A percentile compares a stretch with the other conserved stretches of the same genome.
Conservation (phyloP, 2,113 vertebrate species). For the Mesitornis unicolor region DNA sequence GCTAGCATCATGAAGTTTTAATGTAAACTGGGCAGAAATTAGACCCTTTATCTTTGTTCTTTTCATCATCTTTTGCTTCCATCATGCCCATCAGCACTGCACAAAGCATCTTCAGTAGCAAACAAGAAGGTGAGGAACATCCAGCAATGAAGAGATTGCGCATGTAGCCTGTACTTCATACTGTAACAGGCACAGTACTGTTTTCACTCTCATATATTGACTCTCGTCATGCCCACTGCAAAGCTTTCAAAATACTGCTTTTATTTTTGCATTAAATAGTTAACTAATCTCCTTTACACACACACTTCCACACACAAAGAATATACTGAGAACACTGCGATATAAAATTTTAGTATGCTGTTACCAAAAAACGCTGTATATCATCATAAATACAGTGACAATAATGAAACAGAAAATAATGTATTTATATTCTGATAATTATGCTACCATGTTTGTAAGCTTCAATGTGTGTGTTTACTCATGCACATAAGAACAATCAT, state of each 20-base stretch:
- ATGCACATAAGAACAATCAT: background rate
- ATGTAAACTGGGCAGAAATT: background rate
- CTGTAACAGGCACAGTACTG: background rate
- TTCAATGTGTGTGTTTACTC: background rate
- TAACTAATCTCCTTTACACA: background rate
- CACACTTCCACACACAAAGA: background rate
- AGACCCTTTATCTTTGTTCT: background rate
- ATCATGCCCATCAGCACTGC: background rate
- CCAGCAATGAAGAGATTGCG: background rate
- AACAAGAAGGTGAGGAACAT: background rate
- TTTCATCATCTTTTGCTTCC: background rate
- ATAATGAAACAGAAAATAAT: background rate
- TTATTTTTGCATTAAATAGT: background rate
- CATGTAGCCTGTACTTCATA: background rate
- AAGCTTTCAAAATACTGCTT: background rate
- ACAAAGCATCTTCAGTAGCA: background rate
- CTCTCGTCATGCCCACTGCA: background rate
- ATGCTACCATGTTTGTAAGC: background rate
- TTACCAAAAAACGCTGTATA: background rate
- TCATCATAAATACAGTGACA: background rate
- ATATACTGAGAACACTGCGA: background rate
- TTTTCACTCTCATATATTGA: background rate
- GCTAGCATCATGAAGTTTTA: background rate
- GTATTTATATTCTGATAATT: background rate
- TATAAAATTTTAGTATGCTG: background rate